Evolutionary conservation across 2,113 vertebrate species (phyloP).

Genomic region (Fregata magnificens): DNA sequence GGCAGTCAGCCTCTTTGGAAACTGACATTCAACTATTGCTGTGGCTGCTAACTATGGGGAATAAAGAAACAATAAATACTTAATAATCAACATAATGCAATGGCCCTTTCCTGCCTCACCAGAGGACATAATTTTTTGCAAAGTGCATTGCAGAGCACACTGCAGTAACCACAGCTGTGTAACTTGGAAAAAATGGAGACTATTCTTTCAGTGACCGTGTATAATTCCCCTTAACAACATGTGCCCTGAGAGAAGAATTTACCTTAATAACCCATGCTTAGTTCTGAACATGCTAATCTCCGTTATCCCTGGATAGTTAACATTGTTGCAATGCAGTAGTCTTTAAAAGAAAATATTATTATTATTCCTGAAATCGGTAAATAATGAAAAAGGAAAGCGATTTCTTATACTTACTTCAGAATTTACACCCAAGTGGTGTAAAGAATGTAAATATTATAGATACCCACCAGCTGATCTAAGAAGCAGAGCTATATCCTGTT

Average conservation of each 20-base stretch:
- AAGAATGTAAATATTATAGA: background rate
- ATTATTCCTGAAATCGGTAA: background rate
- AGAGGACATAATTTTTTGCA: background rate
- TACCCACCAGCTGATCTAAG: background rate
- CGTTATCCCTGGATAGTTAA: background rate
- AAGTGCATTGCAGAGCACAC: background rate
- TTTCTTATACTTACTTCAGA: background rate
- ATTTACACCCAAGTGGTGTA: background rate
- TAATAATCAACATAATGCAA: background rate
- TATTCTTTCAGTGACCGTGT: background rate
- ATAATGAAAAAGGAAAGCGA: background rate
- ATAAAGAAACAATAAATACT: slow-evolving; percentile 12
- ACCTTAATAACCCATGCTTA: background rate
- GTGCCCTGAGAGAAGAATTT: background rate
- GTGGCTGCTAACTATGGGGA: background rate
- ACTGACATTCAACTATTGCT: background rate
- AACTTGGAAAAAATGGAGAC: background rate
- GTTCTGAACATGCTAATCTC: background rate
- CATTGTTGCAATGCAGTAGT: background rate
- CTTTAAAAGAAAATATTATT: background rate
- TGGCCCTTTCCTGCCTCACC: background rate
- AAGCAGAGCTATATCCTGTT: background rate
- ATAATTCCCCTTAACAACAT: background rate
- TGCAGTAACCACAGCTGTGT: background rate
- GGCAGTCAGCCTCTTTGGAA: background rate